Evolutionary conservation across 2,113 vertebrate species (phyloP), one percentile per base, ranked within the genome.

Genomic region (Carollia perspicillata): DNA sequence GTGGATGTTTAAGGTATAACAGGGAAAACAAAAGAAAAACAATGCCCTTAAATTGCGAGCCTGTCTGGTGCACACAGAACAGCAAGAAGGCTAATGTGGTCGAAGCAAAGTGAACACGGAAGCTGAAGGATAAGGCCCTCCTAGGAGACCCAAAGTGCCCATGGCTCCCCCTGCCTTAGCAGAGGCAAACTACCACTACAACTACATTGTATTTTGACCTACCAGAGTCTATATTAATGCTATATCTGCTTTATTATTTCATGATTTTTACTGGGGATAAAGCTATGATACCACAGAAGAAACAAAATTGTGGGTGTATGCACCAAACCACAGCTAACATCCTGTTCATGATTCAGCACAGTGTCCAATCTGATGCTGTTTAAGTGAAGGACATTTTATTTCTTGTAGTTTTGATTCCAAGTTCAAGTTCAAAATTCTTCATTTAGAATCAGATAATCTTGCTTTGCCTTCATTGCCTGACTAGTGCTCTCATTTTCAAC

Each of bases 161-260:
- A 26, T 2, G 30, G 7, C 0, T 6, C 6, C 28, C 3, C 69
- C 14, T 37, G 8, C 18, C 66, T 10, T 37, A 22, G 1, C 1
- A 35, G 11, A 14, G 3, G 26, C 16, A 42, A 6, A 8, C 49
- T 63, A 63, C 58, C 1, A 23, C 35, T 4, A 65, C 33, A 35
- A 4, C 6, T 5, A 35, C 9, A 8, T 30, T 77, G 28, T 37
- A 47, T 55, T n/a, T 18, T 20, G 30, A 66, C 18, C 6, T 69
- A 13, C 0, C 4, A 17, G 30, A 35, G n/a, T 87, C 40, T 26
- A 8, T n/a, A 30, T 18, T 53, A 49, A 60, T 84, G 14, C 14
- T 42, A 1, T 55, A 2, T 14, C 22, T 71, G 3, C 22, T 68
- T 86, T 20, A 47, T 87, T 44, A 35, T 16, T 86, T 28, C 1